Evolutionary conservation across 1,140 invertebrate genomes (phyloP).

Genomic region (Xylocopa sonorina): DNA sequence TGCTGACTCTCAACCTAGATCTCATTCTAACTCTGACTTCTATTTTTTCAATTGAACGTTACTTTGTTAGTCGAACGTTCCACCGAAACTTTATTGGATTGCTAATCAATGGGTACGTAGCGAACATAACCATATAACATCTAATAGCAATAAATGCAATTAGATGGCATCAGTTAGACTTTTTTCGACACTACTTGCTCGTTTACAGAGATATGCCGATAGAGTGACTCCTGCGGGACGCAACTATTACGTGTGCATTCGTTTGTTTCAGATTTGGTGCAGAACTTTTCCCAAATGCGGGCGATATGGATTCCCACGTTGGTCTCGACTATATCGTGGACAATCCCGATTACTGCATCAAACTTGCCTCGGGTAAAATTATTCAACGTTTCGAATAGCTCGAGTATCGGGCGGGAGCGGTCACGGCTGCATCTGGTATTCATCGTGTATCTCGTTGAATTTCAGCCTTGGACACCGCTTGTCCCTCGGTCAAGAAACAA

Average conservation of each 20-base stretch:
- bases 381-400: conserved; percentile 9
- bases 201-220: no score
- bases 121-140: no score
- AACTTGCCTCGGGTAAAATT: conserved; percentile 90
- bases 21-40: conserved; percentile 24
- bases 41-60: not conserved
- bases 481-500: conserved; percentile 94
- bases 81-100: not conserved
- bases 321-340: conserved; percentile 96
- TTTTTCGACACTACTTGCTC: no score
- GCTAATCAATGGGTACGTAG: not conserved
- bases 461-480: conserved; percentile 92
- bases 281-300: conserved; percentile 74
- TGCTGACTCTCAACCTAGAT: conserved; percentile 53
- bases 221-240: no score
- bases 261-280: conserved; percentile 65
- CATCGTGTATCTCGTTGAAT: conserved; percentile 55
- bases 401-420: conserved; percentile 5
- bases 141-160: no score
- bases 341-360: conserved; percentile 94
- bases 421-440: not conserved
- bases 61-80: not conserved
- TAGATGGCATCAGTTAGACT: no score
- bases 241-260: not conserved
- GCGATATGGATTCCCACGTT: conserved; percentile 91